phyloP scores from a whole-genome alignment of 2,888 invertebrate species.

The Mythimna pallens region DNA sequence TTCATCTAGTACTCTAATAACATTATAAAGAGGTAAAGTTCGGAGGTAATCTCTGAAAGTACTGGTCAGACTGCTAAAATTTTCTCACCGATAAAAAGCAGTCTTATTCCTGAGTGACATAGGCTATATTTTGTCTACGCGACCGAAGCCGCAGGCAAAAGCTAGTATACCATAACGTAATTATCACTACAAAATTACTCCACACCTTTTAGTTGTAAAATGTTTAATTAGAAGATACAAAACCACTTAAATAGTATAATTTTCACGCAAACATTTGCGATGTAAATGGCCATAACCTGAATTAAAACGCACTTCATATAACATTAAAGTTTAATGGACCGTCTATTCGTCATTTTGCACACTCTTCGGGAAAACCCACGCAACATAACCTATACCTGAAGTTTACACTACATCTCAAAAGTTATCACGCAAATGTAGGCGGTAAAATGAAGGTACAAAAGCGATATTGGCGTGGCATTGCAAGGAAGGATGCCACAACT shows the following conservation, averaged over 20 bases:
- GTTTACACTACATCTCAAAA: constrained; percentile 2
- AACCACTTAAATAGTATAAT: constrained; percentile 17
- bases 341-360: constrained; percentile 46
- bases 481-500: constrained; percentile 46
- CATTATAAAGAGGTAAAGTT: too few species aligned
- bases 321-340: constrained; percentile 45
- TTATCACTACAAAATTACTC: constrained; percentile 17
- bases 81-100: too few species aligned
- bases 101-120: too few species aligned
- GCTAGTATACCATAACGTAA: not conserved
- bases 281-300: constrained; percentile 56
- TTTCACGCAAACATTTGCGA: constrained; percentile 47
- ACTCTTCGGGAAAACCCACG: constrained; percentile 48
- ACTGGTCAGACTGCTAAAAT: too few species aligned
- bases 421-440: not conserved
- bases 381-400: constrained; percentile 16
- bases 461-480: constrained; percentile 4
- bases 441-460: not conserved
- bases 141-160: too few species aligned
- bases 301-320: constrained; percentile 61
- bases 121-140: too few species aligned
- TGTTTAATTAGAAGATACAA: constrained; percentile 22
- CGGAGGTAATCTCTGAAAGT: too few species aligned
- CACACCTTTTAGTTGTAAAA: constrained; percentile 21
- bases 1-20: too few species aligned